phyloP scores from a whole-genome alignment of 2,888 invertebrate species.

The Trachelus troglodyta region DNA sequence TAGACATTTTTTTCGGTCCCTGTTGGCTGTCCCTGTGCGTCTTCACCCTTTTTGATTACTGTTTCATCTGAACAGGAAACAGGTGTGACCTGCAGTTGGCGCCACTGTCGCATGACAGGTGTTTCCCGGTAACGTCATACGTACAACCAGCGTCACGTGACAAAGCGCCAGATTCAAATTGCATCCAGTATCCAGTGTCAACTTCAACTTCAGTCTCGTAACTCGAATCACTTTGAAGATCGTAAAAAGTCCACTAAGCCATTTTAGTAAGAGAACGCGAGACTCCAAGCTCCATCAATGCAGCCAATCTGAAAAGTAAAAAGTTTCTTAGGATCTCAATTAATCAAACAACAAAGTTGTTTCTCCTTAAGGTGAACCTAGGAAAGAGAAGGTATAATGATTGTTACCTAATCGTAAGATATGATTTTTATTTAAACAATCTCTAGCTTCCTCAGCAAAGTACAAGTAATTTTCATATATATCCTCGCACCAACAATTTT shows the following conservation, averaged over 20 bases:
- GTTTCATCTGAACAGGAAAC: not conserved
- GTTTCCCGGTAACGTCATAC: not conserved
- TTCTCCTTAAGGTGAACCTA: not conserved
- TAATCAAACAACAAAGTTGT: not conserved
- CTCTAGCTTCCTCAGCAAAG: conserved; percentile 49
- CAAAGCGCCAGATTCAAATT: not conserved
- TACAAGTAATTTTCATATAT: conserved; percentile 49
- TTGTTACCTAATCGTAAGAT: conserved; percentile 26
- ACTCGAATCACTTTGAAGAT: not conserved
- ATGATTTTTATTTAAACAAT: conserved; percentile 59
- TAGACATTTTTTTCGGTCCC: conserved; percentile 18
- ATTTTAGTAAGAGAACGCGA: conserved; percentile 7
- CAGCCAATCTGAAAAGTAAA: conserved; percentile 10
- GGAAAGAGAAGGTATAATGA: not conserved
- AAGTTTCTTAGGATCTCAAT: not conserved
- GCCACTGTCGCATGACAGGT: not conserved
- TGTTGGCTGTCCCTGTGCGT: not conserved
- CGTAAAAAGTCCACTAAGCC: not conserved
- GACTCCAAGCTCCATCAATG: conserved; percentile 10
- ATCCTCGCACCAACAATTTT: conserved; percentile 53
- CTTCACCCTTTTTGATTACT: not conserved
- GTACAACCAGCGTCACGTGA: not conserved
- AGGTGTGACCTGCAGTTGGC: not conserved
- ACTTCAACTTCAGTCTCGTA: not conserved
- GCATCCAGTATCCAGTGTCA: not conserved